Percentiles rank a stretch among this genome's conserved stretches.
Conservation (phyloP, 2,888 invertebrate genomes). For the Escarpia spicata region DNA sequence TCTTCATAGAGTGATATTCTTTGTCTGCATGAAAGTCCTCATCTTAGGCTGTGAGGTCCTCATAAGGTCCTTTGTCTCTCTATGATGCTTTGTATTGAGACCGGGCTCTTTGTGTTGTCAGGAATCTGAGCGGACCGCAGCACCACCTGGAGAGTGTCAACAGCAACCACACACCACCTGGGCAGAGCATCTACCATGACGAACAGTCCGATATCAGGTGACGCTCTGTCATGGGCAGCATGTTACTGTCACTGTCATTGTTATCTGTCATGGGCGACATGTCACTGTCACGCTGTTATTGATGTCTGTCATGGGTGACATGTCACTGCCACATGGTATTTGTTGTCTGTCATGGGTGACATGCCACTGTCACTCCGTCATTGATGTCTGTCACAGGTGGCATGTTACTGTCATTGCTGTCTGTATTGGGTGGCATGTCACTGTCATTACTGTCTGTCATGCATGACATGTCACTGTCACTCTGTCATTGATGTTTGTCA, state of each 20-base stretch:
- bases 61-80: constrained; percentile 76
- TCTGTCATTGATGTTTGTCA: neutral
- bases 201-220: constrained; percentile 49
- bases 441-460: neutral
- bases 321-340: neutral
- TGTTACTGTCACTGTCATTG: neutral
- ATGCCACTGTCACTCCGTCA: neutral
- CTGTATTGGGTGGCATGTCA: too few species aligned
- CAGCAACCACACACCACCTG: constrained; percentile 55
- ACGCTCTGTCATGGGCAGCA: neutral
- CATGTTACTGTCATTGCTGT: too few species aligned
- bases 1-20: constrained; percentile 67
- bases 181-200: constrained; percentile 51
- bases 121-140: constrained; percentile 43
- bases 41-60: constrained; percentile 96
- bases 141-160: constrained; percentile 53
- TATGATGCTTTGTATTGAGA: neutral
- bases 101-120: constrained; percentile 19
- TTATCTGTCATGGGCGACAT: neutral
- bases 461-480: too few species aligned
- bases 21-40: constrained; percentile 92
- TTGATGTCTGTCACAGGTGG: too few species aligned
- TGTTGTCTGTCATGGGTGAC: neutral
- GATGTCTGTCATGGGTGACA: neutral
- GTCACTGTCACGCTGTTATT: neutral